Base-by-base conservation (phyloP, 2,888 invertebrate genomes). In the Graphium colonna region DNA sequence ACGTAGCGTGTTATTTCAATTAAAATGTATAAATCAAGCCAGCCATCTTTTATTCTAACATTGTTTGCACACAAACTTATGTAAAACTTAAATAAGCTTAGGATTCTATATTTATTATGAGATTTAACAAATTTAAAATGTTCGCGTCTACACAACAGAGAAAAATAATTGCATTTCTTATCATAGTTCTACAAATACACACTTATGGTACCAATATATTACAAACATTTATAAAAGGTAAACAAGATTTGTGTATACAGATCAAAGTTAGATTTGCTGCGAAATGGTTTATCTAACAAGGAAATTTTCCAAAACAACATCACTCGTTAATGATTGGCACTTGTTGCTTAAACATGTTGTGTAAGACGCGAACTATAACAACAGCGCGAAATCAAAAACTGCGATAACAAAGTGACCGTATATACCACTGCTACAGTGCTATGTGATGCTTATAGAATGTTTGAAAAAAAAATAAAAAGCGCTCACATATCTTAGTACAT, bases 301-400 rank as follows among this genome's bases (percentile, higher is more conserved):
- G 62, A 59, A 65, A 60, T 64, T 67, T 69, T 71, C 67, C 66
- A 68, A 68, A 74, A 74, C 71, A 71, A 68, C 58, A 63, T 65
- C 68, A 64, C 63, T 66, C 67, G 65, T 60, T 61, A 66, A 66
- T 63, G 64, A 59, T 55, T 63, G 62, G 59, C 62, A 39, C 31
- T 55, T 64, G 70, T 73, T 73, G 67, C 60, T 60, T 57, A 68
- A 68, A 67, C 67, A 65, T 33, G 60, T 64, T 65, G 64, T 61
- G 64, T 60, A 67, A 65, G 55, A 50, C 59, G 60, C 57, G 57
- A 63, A 60, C 60, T 59, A 58, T 61, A 61, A 64, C 58, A 62
- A 57, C 56, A 60, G 53, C 55, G 51, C 49, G 54, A 55, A 44
- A 61, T 55, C 61, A 59, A 65, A 66, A 63, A 64, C 59, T 48